Evolutionary conservation across 2,797 vertebrate species (phyloP).

Genomic region (Trachops cirrhosus): DNA sequence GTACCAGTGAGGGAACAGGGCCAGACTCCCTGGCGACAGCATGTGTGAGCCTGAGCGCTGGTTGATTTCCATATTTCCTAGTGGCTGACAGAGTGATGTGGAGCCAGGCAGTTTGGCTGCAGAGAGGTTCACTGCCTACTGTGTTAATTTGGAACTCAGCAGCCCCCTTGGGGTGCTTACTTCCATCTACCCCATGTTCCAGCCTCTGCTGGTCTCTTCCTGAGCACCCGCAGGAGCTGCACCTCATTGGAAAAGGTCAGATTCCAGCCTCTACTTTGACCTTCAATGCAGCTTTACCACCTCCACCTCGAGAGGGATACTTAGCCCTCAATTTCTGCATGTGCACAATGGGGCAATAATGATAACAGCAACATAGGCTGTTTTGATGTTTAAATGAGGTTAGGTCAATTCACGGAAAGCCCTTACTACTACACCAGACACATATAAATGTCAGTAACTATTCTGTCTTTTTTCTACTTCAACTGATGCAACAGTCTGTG

Average conservation of each 20-base stretch:
- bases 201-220: background rate
- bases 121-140: background rate
- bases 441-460: rapidly evolving
- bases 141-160: background rate
- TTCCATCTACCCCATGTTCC: background rate
- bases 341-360: background rate
- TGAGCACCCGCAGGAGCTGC: background rate
- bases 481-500: rapidly evolving
- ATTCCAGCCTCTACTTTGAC: background rate
- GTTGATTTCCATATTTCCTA: background rate
- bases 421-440: rapidly evolving
- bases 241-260: background rate
- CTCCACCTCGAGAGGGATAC: background rate
- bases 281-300: background rate
- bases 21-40: background rate
- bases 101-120: background rate
- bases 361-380: background rate
- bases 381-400: background rate
- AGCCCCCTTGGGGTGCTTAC: background rate
- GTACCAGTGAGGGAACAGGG: background rate
- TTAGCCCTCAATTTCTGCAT: background rate
- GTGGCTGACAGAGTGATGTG: background rate
- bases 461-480: rapidly evolving
- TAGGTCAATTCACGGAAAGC: background rate
- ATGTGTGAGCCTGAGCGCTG: background rate